Percentiles rank a stretch among this genome's conserved stretches.
phyloP scores from a whole-genome alignment of 2,113 vertebrate genomes.

The Phainopepla nitens region DNA sequence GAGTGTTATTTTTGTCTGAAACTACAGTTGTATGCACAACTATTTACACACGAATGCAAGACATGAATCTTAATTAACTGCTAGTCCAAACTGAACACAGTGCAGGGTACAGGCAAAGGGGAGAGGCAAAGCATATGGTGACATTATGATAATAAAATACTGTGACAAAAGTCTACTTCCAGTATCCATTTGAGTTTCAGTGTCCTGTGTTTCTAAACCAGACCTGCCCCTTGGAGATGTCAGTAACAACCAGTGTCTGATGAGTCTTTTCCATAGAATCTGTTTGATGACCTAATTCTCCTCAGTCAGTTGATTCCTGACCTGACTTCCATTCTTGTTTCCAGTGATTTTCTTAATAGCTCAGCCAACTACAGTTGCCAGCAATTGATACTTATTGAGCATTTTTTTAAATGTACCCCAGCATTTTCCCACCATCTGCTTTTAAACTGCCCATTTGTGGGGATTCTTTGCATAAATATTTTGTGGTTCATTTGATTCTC shows the following conservation, averaged over 20 bases:
- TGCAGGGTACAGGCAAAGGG: neutral
- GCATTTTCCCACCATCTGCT: slow-evolving; percentile 40
- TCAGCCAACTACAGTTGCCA: slow-evolving; percentile 1
- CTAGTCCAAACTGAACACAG: neutral
- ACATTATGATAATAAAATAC: neutral
- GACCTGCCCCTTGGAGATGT: neutral
- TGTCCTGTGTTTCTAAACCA: neutral
- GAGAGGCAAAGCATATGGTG: neutral
- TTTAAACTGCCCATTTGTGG: slow-evolving; percentile 46
- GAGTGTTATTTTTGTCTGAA: neutral
- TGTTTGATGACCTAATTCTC: slow-evolving; percentile 11
- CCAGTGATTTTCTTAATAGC: neutral
- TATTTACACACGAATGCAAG: neutral
- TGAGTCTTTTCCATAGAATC: neutral
- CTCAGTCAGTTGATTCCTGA: slow-evolving; percentile 1
- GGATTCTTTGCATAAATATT: slow-evolving; percentile 52
- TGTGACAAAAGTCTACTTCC: neutral
- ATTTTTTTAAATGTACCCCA: neutral
- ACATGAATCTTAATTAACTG: neutral
- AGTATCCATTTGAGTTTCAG: neutral
- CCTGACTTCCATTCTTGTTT: neutral
- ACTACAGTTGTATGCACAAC: neutral
- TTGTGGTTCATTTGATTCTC: slow-evolving; percentile 60
- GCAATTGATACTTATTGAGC: slow-evolving; percentile 1
- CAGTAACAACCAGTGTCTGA: neutral